Percentiles rank a stretch among this genome's conserved stretches.
Evolutionary conservation across 2,797 vertebrate genomes (phyloP).

Genomic region (Siniperca scherzeri): DNA sequence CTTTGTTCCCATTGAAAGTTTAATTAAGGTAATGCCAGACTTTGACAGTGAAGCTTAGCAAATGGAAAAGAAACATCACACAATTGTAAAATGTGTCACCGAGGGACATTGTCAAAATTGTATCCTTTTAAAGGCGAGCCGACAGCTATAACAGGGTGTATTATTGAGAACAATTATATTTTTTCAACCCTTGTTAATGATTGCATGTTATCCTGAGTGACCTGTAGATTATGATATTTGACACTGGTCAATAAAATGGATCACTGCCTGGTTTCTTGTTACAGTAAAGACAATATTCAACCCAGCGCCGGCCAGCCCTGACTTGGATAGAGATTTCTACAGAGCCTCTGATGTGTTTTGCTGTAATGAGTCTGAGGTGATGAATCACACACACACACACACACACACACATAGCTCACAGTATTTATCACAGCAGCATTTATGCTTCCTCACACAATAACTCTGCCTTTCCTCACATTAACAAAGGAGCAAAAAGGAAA

Average conservation of each 20-base stretch:
- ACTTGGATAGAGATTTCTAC: slow-evolving; percentile 93
- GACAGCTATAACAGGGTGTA: slow-evolving; percentile 24
- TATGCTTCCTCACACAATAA: slow-evolving; percentile 44
- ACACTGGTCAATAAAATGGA: slow-evolving; percentile 26
- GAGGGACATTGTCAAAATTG: slow-evolving; percentile 29
- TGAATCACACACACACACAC: slow-evolving; percentile 54
- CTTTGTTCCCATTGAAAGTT: slow-evolving; percentile 73
- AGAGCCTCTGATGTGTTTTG: slow-evolving; percentile 93
- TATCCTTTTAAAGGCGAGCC: slow-evolving; percentile 30
- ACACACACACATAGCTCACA: slow-evolving; percentile 29
- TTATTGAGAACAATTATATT: slow-evolving; percentile 22
- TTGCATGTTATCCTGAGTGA: slow-evolving; percentile 19
- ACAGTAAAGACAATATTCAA: slow-evolving; percentile 97
- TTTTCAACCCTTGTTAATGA: slow-evolving; percentile 22
- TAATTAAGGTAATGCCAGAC: slow-evolving; percentile 70
- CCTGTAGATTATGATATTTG: slow-evolving; percentile 27
- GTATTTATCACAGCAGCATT: slow-evolving; percentile 47
- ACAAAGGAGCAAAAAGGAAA: slow-evolving; percentile 26
- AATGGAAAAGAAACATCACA: slow-evolving; percentile 50
- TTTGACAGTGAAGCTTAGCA: slow-evolving; percentile 54
- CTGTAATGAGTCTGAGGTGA: slow-evolving; percentile 99
- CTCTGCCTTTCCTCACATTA: slow-evolving; percentile 28
- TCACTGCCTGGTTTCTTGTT: slow-evolving; percentile 58
- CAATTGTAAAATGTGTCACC: slow-evolving; percentile 48
- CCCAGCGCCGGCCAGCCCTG: slow-evolving; percentile 92